Base-by-base conservation (phyloP, 2,888 invertebrate species). In the Drosophila recens region DNA sequence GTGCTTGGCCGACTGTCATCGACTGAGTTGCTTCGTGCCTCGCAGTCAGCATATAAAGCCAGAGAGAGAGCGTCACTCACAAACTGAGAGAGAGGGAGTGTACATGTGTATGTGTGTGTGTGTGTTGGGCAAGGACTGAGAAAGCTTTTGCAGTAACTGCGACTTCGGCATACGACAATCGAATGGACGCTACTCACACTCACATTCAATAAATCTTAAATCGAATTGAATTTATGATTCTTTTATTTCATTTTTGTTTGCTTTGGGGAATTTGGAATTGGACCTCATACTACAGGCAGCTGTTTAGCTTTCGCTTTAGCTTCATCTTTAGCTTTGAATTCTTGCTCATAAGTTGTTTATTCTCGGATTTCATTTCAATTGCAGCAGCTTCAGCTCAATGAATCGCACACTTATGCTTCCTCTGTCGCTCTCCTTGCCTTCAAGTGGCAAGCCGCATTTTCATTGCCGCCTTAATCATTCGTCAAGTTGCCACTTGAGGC, bases 1-100 rank as follows among this genome's bases (percentile, higher is more conserved):
- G 86, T 87, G 89, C 90, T 89, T 89, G 92, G 92, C 91, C 92
- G 92, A 93, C 92, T 87, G 89, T 80, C 84, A 92, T 92, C 92
- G 92, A 92, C 92, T 92, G 90, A 90, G 59, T 56, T 53, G 56
- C 27, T 54, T 74, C 71, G 70, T 17, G 48, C 27, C 13, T 42
- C 49, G 64, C n/a, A 61, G 72, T 51, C 68, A 61, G 63, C 51
- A 72, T 80, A 67, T 82, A 77, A 78, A 77, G 40, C 65, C 61
- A 46, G 36, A 42, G 59, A 59, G 5, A 61, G 63, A 30, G 8
- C 5, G 46, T 27, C 46, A 57, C 8, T 17, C 23, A 6, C 10
- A 38, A 34, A 49, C 58, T 45, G 43, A 46, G 38, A 45, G 64
- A 43, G 43, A 42, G 59, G 46, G 42, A 20, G 30, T 8, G 58